These are phyloP conservation scores for Masnerella sp. DNA, from an alignment of 2,888 invertebrate species.

Conservation along the genomic window DNA sequence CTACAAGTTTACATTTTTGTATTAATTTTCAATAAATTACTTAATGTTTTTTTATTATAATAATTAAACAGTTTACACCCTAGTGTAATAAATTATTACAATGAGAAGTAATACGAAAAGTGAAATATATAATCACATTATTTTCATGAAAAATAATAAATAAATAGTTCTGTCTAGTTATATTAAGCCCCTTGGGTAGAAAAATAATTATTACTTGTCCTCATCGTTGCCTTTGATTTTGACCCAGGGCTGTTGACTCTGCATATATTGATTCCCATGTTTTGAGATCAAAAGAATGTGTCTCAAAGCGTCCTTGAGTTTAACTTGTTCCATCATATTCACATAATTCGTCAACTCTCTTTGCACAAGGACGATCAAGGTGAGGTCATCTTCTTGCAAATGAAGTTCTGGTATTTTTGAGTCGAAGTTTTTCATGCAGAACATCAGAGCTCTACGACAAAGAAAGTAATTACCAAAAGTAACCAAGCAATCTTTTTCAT, in stretches of 20 bases:
- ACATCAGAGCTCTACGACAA: conserved; percentile 86
- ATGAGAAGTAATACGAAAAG: no score
- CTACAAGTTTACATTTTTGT: no score
- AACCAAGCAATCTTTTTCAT: no score
- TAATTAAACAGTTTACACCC: no score
- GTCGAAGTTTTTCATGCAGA: conserved; percentile 90
- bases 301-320: conserved; percentile 90
- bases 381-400: conserved; percentile 83
- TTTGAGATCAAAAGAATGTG: conserved; percentile 92
- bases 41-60: no score
- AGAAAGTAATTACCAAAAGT: no score
- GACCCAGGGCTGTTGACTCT: conserved; percentile 96
- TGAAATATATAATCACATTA: no score
- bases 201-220: conserved; percentile 89
- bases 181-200: no score
- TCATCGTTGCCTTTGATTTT: conserved; percentile 89
- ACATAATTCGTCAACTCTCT: conserved; percentile 87
- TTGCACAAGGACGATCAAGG: conserved; percentile 87
- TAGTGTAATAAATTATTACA: no score
- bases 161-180: no score
- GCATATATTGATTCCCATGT: conserved; percentile 98
- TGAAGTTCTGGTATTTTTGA: conserved; percentile 83
- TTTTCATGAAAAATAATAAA: not conserved
- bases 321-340: conserved; percentile 85
- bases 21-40: no score